Evolutionary conservation across 64 coral and sea anemone species (phyloP), one percentile per base, ranked within the genome.

Genomic region (Orbicella faveolata): DNA sequence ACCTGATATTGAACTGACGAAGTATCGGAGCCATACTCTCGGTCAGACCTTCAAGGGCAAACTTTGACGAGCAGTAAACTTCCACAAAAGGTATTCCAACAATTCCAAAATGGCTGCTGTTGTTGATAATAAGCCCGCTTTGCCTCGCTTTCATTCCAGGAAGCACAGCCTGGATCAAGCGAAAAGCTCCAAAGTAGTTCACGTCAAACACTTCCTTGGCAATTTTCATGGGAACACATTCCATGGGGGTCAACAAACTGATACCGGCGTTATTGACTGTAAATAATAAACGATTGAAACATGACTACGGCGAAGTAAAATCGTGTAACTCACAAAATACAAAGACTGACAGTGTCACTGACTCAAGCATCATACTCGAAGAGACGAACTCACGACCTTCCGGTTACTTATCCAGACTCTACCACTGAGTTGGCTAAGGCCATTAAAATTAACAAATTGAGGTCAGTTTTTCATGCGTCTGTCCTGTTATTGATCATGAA

Each of bases 51-150:
- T 94, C 92, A 11, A 94, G 34, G 36, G 92, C 92, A 86, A 94
- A 94, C 80, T 94, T 94, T 1, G 92, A 76, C 54, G 92, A 78
- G 52, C 87, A 76, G 92, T 94, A 94, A 34, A 77, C 21, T 57
- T 94, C 87, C 10, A 48, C 36, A 36, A 89, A 94, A 5, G 92
- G 87, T 0, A 52, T 9, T 34, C 87, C 87, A 34, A 77, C 19
- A 35, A 94, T 74, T 78, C 79, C 92, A 77, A 73, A 79, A 6
- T 73, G 54, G 65, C 90, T 93, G 25, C 87, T 66, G 76, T 89
- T 89, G 41, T 94, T 75, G 8, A 94, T 70, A 11, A 94, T 84
- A 12, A 83, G 79, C 14, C 92, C 92, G 66, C 53, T 67, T 44
- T 15, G 8, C 26, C 75, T 78, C n/a, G 54, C 34, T 81, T 94